Evolutionary conservation across 2,888 invertebrate species (phyloP), one percentile per base, ranked within the genome.

Genomic region (Phalera bucephala): DNA sequence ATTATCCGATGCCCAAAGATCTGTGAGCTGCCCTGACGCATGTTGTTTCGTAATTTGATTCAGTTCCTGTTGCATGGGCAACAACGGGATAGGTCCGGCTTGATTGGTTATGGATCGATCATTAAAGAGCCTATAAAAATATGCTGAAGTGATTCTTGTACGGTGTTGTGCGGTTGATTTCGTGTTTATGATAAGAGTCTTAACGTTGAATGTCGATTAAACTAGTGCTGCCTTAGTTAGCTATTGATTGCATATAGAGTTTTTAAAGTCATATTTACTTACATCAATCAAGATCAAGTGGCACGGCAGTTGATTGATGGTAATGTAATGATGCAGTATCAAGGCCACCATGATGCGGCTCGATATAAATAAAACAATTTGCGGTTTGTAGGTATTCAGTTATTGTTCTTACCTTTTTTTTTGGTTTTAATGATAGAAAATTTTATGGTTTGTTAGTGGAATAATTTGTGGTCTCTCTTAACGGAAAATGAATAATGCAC

Each of bases 311-410:
- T 73, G 79, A 78, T 74, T 74, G 79, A 77, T 71, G 68, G 57
- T 57, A 45, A 55, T 60, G 69, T 81, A 80, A 81, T 79, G 75
- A 75, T 79, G 75, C 72, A 74, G 72, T 74, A 81, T 76, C 75
- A 79, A 80, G 82, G 81, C 47, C 80, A 76, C 48, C 23, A 45
- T 33, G 45, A 70, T 74, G 71, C 72, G 62, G 72, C 75, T 29
- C 19, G 3, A 59, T 44, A 68, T 56, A 69, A 64, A 62, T 53
- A 57, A 72, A 75, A 72, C 5, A 17, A 17, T 3, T 5, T 59
- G 67, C 64, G 68, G 72, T 74, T 68, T 68, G 64, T 66, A 59
- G 54, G 44, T 55, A 64, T 59, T 57, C 56, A 38, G 37, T 47
- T 52, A 63, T 64, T 66, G 63, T 67, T 67, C 47, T 56, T 20